Percentiles rank a stretch among this genome's conserved stretches.
phyloP scores from a whole-genome alignment of 2,113 vertebrate species.

The Anhinga rufa region DNA sequence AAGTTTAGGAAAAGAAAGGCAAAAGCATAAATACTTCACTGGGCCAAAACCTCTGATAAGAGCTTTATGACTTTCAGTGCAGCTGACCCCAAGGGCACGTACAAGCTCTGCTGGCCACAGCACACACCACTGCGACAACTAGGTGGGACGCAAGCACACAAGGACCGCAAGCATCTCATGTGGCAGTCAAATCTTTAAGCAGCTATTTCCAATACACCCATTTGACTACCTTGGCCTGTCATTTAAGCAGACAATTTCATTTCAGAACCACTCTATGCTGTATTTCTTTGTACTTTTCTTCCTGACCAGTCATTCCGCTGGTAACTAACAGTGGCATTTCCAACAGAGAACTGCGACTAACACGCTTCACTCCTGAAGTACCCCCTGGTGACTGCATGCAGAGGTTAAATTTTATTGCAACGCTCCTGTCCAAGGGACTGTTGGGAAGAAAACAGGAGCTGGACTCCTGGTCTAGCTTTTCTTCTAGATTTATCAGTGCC shows the following conservation, averaged over 20 bases:
- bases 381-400: rapidly evolving
- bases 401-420: background rate
- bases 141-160: rapidly evolving
- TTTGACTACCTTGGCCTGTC: background rate
- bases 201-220: background rate
- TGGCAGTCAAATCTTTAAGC: background rate
- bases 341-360: background rate
- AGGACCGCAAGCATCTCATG: background rate
- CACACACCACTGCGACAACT: rapidly evolving
- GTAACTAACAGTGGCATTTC: background rate
- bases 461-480: background rate
- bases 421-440: background rate
- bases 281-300: background rate
- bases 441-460: background rate
- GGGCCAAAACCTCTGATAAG: background rate
- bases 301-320: background rate
- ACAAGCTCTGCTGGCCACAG: background rate
- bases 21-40: background rate
- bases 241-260: background rate
- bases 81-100: too few species aligned
- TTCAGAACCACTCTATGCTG: background rate
- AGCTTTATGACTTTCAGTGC: background rate
- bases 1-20: background rate
- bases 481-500: background rate
- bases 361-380: background rate